These are phyloP conservation scores for Pelosia muscerda DNA, from an alignment of 2,888 invertebrate species.

Conservation along the genomic window DNA sequence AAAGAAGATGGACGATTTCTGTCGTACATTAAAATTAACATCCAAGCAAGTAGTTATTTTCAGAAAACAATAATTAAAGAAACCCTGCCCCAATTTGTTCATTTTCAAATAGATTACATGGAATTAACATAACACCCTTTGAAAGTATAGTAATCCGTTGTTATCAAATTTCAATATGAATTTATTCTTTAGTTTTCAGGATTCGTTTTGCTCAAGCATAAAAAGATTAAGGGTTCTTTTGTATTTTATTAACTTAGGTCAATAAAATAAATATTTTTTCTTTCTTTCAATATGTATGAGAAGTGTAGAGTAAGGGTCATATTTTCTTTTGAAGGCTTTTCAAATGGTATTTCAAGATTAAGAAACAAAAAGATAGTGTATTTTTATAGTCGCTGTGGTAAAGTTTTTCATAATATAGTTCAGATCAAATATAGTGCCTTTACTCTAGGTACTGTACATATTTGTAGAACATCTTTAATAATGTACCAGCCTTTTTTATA, in stretches of 20 bases:
- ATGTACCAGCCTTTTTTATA: too few relatives aligned
- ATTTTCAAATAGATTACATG: background rate
- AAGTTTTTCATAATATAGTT: background rate
- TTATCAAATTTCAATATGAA: background rate
- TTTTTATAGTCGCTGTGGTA: background rate
- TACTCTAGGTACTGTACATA: too few relatives aligned
- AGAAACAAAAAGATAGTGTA: background rate
- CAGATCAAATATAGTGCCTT: too few relatives aligned
- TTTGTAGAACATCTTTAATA: too few relatives aligned
- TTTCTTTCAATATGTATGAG: background rate
- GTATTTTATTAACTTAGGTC: conserved; percentile 1
- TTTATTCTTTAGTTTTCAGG: background rate
- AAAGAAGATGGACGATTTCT: too few relatives aligned
- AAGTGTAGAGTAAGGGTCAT: background rate
- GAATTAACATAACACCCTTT: background rate
- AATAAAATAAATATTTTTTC: background rate
- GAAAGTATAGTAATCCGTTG: background rate
- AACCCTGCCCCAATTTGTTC: background rate
- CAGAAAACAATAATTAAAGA: background rate
- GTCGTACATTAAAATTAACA: background rate
- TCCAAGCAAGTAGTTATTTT: background rate
- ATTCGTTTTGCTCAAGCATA: background rate
- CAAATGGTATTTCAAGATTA: background rate
- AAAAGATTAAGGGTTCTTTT: background rate
- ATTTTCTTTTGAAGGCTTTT: background rate